Evolutionary conservation across 2,797 vertebrate species (phyloP), one percentile per base, ranked within the genome.

Genomic region (Carduelis carduelis): DNA sequence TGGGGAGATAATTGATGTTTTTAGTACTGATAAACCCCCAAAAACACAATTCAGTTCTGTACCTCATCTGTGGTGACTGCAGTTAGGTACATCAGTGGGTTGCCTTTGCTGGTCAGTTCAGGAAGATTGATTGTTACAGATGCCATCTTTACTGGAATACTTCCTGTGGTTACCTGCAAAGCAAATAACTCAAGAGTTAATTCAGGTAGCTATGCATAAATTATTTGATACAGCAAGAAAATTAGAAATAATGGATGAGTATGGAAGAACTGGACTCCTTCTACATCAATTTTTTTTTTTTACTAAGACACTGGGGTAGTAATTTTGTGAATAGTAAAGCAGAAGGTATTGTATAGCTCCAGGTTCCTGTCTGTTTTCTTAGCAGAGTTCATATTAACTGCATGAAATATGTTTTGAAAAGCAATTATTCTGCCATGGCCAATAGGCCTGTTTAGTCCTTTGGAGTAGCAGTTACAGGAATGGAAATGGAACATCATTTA

Each of bases 21-120:
- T 32, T 53, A 23, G 30, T 78, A 43, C 27, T 68, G 49, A 70
- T 68, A 57, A 88, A 68, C 15, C 19, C 24, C 12, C 4, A 37
- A 0, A 90, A 90, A 65, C 16, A 65, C 18, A 76, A n/a, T 52
- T 72, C 41, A 72, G 30, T 74, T 68, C 12, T 90, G 91, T 80
- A 98, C 98, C 97, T 97, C 93, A 68, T 98, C 96, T 43, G 97
- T 96, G 34, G 98, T 94, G 59, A 99, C 94, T 19, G 84, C 94
- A 23, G 98, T 99, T 30, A 99, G 27, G 77, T 99, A 99, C 86
- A 99, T 97, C 49, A 99, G 94, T 5, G 95, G 97, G 78, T 99
- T 99, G 91, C 98, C 97, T 83, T 87, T 98, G 81, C 95, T 98
- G n/a, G 98, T 99, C 39, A 78, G 53, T 32, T 98, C 92, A 27